Conservation (phyloP, 35 echinoderm and acorn worm species). For the Hemicentrotus pulcherrimus region DNA sequence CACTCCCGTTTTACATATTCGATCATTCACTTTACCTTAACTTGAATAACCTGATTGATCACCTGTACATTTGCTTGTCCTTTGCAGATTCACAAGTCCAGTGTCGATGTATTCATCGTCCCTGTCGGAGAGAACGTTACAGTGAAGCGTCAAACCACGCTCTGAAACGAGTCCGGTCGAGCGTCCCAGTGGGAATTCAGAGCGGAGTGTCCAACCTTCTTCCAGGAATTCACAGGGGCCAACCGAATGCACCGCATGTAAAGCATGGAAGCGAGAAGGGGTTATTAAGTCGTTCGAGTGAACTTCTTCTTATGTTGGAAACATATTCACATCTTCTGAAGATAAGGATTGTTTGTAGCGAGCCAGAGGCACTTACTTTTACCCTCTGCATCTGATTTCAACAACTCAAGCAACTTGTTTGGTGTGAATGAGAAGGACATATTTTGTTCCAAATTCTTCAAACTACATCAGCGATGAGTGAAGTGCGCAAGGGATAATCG, state of each 20-base stretch:
- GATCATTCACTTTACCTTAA: not conserved
- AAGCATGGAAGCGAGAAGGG: not conserved
- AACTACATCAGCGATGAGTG: not conserved
- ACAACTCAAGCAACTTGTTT: not conserved
- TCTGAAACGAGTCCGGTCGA: not conserved
- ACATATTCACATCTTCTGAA: not conserved
- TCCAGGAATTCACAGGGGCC: not conserved
- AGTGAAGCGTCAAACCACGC: not conserved
- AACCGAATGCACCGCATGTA: not conserved
- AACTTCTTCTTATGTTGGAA: not conserved
- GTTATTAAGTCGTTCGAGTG: not conserved
- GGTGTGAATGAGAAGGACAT: not conserved
- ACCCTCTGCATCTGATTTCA: not conserved
- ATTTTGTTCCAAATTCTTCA: not conserved
- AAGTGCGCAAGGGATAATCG: not conserved
- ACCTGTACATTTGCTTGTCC: not conserved
- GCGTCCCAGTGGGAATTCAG: not conserved
- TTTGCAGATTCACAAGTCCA: not conserved
- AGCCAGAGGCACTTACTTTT: not conserved
- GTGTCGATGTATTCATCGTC: not conserved
- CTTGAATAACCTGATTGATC: not conserved
- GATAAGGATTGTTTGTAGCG: not conserved
- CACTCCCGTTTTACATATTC: not conserved
- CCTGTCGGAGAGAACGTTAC: not conserved
- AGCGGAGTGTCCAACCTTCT: not conserved